Base-by-base conservation (phyloP, 2,113 vertebrate genomes). In the Anguilla rostrata region DNA sequence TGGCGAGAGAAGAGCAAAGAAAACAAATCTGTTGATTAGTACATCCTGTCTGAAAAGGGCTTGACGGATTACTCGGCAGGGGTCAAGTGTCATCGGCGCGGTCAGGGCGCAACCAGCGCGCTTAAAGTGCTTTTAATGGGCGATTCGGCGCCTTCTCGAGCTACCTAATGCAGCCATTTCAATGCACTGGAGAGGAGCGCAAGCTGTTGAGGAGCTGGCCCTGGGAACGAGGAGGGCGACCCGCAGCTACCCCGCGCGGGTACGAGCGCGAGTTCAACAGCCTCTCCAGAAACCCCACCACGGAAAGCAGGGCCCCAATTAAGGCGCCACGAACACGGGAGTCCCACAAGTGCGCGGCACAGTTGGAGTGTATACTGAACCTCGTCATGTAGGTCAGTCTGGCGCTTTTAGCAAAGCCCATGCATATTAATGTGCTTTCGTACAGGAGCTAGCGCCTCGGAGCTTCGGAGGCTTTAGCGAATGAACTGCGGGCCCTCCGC, bases 321-420 rank as follows among this genome's bases (percentile, higher is more conserved):
- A 95, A 91, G 91, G 91, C 88, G 92, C 89, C 91, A 86, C 84
- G 83, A 90, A 89, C 81, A 87, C 83, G 86, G 60, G 41, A 87
- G 92, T 93, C 91, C 91, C 92, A 86, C 90, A 89, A 92, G 93
- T 90, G 89, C 85, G 90, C 75, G 89, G 91, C 91, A 92, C 92
- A 90, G 92, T 92, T 84, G 88, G 90, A 93, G 92, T 91, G 94
- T 92, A 92, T 93, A 90, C 90, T 92, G 92, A 93, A 94, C 94
- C 94, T 93, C 91, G 92, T 93, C 93, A 94, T 95, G 93, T 93
- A 95, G 94, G 95, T 95, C 94, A 95, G 88, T 91, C 84, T 90
- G 87, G 91, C 90, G 92, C 93, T 93, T 94, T 95, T 94, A 95
- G 93, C 92, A 90, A 89, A 89, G 92, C 87, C 87, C 89, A 93